These are phyloP conservation scores for Microplitis mediator DNA, from an alignment of 1,140 invertebrate species.

Conservation along the genomic window DNA sequence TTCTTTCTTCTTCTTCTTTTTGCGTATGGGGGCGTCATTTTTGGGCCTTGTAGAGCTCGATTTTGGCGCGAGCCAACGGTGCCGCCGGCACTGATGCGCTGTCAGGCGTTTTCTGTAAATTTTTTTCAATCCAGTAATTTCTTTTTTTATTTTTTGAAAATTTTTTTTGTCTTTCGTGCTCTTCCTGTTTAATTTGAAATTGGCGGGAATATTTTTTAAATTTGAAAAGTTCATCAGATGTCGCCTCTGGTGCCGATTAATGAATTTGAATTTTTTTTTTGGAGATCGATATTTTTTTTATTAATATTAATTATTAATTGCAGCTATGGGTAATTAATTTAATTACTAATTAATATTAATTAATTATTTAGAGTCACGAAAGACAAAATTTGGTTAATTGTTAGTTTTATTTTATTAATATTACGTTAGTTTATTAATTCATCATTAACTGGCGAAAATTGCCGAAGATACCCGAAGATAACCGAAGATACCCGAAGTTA, in stretches of 20 bases:
- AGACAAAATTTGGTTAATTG: constrained; percentile 21
- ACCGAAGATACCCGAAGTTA: too few species aligned
- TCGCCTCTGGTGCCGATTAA: neutral
- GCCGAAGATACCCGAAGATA: too few species aligned
- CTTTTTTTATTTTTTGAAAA: neutral
- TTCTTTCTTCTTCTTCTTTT: constrained; percentile 14
- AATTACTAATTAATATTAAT: neutral
- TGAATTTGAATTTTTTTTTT: neutral
- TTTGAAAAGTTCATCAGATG: too few species aligned
- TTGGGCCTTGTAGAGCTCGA: neutral
- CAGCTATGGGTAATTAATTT: neutral
- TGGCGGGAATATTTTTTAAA: neutral
- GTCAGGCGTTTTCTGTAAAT: constrained; percentile 74
- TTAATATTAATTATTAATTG: too few species aligned
- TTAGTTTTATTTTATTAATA: neutral
- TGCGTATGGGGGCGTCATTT: neutral
- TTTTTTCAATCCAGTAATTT: constrained; percentile 34
- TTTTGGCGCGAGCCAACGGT: constrained; percentile 70
- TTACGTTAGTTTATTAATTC: neutral
- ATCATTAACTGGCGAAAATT: too few species aligned
- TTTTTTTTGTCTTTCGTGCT: constrained; percentile 38
- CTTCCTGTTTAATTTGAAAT: constrained; percentile 1
- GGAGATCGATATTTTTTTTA: neutral
- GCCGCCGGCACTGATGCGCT: constrained; percentile 75
- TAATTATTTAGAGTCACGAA: constrained; percentile 21